Evolutionary conservation across 1,140 invertebrate species (phyloP), one percentile per base, ranked within the genome.

Genomic region (Drosophila funebris): DNA sequence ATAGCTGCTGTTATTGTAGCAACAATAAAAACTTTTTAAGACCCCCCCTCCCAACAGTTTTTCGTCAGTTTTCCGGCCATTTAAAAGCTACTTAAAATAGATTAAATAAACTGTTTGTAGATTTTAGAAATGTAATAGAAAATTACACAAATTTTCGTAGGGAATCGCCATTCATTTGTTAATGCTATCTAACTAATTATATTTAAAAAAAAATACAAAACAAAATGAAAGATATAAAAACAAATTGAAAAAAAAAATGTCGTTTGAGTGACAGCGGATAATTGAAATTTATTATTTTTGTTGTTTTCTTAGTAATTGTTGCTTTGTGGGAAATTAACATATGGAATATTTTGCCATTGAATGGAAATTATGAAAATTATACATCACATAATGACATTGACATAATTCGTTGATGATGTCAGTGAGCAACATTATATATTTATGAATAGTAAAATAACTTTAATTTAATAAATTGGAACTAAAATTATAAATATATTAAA

Each of bases 241-340:
- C 33, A 13, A 58, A 36, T 36, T 36, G n/a, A 58, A 63, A 68
- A 22, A 78, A 77, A 60, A 66, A 82, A 53, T 87, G 78, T 82
- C 83, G 67, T 76, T 56, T 60, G 70, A 87, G 39, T 85, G 82
- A 88, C 82, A 75, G 80, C 48, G 61, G 83, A 71, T 87, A 87
- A 85, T 85, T 85, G 83, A 77, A 77, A 77, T 61, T 43, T 66
- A 80, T 85, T 80, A 48, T 64, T 54, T 66, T 37, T 33, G 43
- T 41, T 24, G 53, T 41, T 24, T 48, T 20, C 41, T 64, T 78
- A 57, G 24, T 20, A 56, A 39, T 56, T 76, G 72, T 73, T 62
- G 48, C 16, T 20, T 29, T 33, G 61, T 62, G 72, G 18, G 46
- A 76, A 33, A 4, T 56, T 14, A 50, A 54, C 13, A 37, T 11